A percentile compares a stretch with the other conserved stretches of the same genome.
Conservation (phyloP, 2,888 invertebrate genomes). For the Nymphalis urticae region DNA sequence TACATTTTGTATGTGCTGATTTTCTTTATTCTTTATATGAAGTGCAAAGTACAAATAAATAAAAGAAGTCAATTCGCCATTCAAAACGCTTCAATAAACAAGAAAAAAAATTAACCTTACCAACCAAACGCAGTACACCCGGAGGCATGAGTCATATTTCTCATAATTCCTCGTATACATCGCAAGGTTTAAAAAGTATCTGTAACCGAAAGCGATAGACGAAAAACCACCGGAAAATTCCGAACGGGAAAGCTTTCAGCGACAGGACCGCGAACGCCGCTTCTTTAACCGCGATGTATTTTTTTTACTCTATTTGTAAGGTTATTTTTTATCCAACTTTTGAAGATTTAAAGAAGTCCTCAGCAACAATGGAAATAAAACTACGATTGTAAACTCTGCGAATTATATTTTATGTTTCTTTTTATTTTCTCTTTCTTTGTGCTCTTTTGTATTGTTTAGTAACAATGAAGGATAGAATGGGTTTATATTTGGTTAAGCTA, state of each 20-base stretch:
- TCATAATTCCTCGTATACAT: neutral
- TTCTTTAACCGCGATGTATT: slow-evolving; percentile 16
- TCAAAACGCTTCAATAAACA: too few relatives aligned
- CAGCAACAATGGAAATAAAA: slow-evolving; percentile 11
- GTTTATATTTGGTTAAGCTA: neutral
- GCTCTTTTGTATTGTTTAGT: neutral
- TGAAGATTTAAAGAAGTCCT: slow-evolving; percentile 17
- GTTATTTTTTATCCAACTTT: slow-evolving; percentile 18
- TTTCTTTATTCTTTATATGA: too few relatives aligned
- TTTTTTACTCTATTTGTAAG: slow-evolving; percentile 19
- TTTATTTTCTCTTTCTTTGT: slow-evolving; percentile 7
- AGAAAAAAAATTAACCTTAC: neutral
- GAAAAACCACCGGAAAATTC: slow-evolving; percentile 12
- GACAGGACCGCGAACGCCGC: slow-evolving; percentile 1
- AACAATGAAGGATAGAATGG: neutral
- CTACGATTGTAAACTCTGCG: slow-evolving; percentile 15
- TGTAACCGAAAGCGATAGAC: slow-evolving; percentile 18
- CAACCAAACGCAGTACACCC: neutral
- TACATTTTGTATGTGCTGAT: too few relatives aligned
- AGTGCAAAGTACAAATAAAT: too few relatives aligned
- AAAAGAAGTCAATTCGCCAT: too few relatives aligned
- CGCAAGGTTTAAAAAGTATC: neutral
- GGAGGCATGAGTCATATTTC: slow-evolving; percentile 1
- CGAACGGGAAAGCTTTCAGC: slow-evolving; percentile 12
- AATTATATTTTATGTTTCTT: slow-evolving; percentile 8